These are phyloP conservation scores for Teleopsis dalmanni DNA, from an alignment of 1,140 invertebrate species.

Conservation along the genomic window DNA sequence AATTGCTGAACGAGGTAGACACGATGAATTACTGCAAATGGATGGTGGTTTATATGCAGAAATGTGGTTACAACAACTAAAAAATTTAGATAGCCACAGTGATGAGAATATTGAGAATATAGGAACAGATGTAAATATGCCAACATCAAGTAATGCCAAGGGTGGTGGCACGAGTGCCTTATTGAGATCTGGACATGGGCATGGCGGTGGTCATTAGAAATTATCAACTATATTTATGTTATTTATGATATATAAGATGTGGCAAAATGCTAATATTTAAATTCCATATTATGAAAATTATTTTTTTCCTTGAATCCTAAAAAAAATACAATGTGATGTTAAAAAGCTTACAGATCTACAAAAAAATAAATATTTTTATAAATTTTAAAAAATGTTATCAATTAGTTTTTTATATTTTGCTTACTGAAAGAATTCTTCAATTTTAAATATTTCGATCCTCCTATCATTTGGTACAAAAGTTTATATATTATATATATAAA, in stretches of 20 bases:
- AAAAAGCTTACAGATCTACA: not conserved
- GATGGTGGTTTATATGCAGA: slow-evolving; percentile 63
- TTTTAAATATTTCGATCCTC: too few species aligned
- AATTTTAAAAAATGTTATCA: not conserved
- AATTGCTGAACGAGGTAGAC: slow-evolving; percentile 85
- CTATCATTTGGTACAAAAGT: too few species aligned
- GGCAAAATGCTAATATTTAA: not conserved
- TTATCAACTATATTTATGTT: not conserved
- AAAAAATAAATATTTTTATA: not conserved
- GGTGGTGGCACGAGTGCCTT: slow-evolving; percentile 9
- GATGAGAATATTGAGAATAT: slow-evolving; percentile 14
- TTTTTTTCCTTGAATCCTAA: not conserved
- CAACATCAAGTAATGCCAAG: too few species aligned
- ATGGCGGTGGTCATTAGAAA: slow-evolving; percentile 13
- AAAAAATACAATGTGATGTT: not conserved
- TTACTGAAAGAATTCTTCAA: too few species aligned
- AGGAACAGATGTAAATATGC: not conserved
- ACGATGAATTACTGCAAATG: slow-evolving; percentile 64
- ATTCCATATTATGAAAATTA: not conserved
- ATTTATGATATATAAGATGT: not conserved
- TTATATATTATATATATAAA: too few species aligned
- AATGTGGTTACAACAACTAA: slow-evolving; percentile 85
- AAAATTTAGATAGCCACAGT: slow-evolving; percentile 47
- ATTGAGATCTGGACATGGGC: slow-evolving; percentile 28
- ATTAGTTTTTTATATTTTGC: too few species aligned